Evolutionary conservation across 2,888 invertebrate species (phyloP), one percentile per base, ranked within the genome.

Genomic region (Cryptops parisi): DNA sequence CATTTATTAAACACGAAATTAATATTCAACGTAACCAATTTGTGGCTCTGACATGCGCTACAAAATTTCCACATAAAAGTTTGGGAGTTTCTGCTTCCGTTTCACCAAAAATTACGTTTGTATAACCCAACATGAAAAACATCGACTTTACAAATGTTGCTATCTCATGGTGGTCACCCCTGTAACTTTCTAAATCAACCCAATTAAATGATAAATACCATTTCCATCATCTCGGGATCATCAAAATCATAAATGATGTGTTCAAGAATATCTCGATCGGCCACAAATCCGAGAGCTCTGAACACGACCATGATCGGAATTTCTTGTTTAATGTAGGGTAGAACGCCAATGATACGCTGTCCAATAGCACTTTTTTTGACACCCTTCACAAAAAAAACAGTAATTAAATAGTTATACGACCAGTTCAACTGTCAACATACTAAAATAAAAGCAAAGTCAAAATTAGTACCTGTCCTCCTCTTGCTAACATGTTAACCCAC

Each of bases 161-260:
- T n/a, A 49, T 5, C 15, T 24, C 1, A 33, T 33, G 2, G n/a
- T n/a, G n/a, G n/a, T n/a, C n/a, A n/a, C n/a, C n/a, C 27, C 17
- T 27, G 2, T 17, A 6, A 15, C 5, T 23, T 17, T 1, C 24
- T 52, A 4, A 21, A 21, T 1, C 25, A 15, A 33, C 41, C 44
- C 23, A 26, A 46, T 38, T 6, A 47, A 33, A 2, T 47, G 27
- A 3, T 19, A 17, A 63, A 59, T 60, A 73, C 96, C 96, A 99
- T 97, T 78, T 99, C 98, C 97, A 99, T 98, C 96, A 99, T 97
- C 75, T 99, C 98, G 5, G 94, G 97, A 72, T 99, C 98, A 70
- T 98, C 96, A 72, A 98, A 98, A 68, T 99, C 98, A 69, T 99
- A 99, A 64, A 99, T 98, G 58, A 99, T 98, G 65, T 99, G 98